These are phyloP conservation scores for Lamellibrachia satsuma DNA, from an alignment of 2,888 invertebrate species.

Conservation along the genomic window DNA sequence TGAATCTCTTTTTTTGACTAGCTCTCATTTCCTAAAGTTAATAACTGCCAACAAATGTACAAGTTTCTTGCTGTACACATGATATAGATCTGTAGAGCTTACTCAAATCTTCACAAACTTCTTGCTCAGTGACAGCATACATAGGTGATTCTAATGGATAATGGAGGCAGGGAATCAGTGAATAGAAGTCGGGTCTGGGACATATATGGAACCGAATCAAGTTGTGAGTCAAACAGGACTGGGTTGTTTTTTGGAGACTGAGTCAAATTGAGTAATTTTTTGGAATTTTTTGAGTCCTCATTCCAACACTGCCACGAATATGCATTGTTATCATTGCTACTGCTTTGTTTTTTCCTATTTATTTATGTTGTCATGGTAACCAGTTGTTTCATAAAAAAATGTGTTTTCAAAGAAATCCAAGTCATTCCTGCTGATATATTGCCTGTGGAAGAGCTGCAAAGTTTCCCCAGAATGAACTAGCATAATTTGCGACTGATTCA, in stretches of 20 bases:
- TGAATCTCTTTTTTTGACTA: not conserved
- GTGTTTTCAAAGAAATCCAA: not conserved
- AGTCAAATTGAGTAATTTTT: not conserved
- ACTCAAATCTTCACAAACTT: not conserved
- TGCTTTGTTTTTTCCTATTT: not conserved
- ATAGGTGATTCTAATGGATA: not conserved
- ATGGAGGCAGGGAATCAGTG: not conserved
- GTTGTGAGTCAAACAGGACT: not conserved
- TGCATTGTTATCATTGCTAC: not conserved
- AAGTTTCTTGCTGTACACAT: not conserved
- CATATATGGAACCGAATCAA: not conserved
- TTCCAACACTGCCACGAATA: too few species aligned
- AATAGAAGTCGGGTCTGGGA: not conserved
- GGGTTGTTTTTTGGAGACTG: not conserved
- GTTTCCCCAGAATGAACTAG: not conserved
- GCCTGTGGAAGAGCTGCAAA: not conserved
- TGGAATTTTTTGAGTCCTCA: too few species aligned
- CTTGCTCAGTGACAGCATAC: not conserved
- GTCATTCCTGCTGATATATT: not conserved
- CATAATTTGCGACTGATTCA: not conserved
- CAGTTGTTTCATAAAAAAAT: not conserved
- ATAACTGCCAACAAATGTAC: not conserved
- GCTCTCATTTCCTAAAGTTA: not conserved
- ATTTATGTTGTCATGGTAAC: not conserved
- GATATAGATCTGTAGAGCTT: not conserved